A percentile compares a stretch with the other conserved stretches of the same genome.
These are phyloP conservation scores for Sarcophaga peregrina DNA, from an alignment of 1,140 invertebrate genomes.

Conservation along the genomic window DNA sequence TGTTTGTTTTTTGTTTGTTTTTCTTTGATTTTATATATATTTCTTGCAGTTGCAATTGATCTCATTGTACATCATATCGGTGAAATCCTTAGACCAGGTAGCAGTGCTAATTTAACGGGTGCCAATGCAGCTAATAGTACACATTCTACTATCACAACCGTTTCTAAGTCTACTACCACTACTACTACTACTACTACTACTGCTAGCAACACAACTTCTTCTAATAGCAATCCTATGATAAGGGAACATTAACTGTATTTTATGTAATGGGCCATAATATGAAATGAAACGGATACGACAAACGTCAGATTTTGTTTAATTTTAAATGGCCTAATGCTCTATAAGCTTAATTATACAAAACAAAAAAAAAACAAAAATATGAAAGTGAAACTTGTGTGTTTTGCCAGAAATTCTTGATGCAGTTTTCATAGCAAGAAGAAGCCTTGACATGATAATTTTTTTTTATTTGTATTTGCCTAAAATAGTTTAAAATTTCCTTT, in stretches of 20 bases:
- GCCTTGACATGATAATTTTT: neutral
- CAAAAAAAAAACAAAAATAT: too few relatives aligned
- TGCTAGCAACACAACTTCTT: constrained; percentile 3
- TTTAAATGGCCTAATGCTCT: neutral
- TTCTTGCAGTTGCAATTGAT: constrained; percentile 96
- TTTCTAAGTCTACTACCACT: constrained; percentile 32
- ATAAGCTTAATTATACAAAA: neutral
- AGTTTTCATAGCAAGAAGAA: neutral
- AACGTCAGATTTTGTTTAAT: neutral
- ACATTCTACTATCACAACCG: constrained; percentile 45
- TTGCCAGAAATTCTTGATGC: constrained; percentile 23
- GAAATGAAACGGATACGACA: neutral
- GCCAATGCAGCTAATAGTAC: constrained; percentile 55
- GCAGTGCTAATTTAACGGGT: constrained; percentile 57
- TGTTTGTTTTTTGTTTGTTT: constrained; percentile 61
- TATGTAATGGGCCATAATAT: neutral
- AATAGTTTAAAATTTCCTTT: neutral
- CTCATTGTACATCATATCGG: constrained; percentile 98
- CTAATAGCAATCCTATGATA: constrained; percentile 58
- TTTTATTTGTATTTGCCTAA: neutral
- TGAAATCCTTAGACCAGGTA: constrained; percentile 82
- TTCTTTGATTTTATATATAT: constrained; percentile 60
- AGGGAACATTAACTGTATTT: constrained; percentile 58
- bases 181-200: constrained; percentile 7
- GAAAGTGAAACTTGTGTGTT: neutral